phyloP scores from a whole-genome alignment of 2,888 invertebrate genomes.

The Polyploca ridens region DNA sequence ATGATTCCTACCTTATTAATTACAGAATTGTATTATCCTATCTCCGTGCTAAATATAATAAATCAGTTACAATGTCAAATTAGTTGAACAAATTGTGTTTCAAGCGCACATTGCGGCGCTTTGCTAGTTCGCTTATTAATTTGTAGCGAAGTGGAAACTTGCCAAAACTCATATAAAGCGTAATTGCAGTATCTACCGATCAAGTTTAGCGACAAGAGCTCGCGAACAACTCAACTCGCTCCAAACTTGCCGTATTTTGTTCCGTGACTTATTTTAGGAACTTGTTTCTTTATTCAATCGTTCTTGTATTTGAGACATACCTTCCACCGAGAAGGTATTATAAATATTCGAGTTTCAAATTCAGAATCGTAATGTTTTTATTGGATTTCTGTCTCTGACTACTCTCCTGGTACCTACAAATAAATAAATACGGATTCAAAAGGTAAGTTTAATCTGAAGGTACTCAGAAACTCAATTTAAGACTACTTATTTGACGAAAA shows the following conservation, averaged over 20 bases:
- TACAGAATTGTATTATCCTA: no score
- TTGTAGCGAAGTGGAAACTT: background rate
- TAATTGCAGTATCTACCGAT: conserved; percentile 7
- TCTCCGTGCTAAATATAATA: background rate
- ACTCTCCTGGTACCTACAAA: no score
- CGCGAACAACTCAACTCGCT: background rate
- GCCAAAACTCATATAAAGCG: background rate
- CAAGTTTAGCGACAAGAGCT: conserved; percentile 1
- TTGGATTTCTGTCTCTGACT: no score
- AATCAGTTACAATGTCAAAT: background rate
- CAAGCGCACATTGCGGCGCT: background rate
- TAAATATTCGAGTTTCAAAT: no score
- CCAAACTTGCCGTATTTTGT: conserved; percentile 3
- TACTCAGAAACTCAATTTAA: background rate
- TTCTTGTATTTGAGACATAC: background rate
- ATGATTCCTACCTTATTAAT: no score
- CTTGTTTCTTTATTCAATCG: conserved; percentile 2
- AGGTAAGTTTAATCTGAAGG: no score
- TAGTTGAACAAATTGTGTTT: background rate
- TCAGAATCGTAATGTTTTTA: no score
- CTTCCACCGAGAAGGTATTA: background rate
- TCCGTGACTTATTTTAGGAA: conserved; percentile 3
- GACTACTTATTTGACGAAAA: background rate
- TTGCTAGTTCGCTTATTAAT: background rate
- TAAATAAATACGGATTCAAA: no score